Evolutionary conservation across 2,113 vertebrate species (phyloP).

Genomic region (Brachyhypopomus gauderio): DNA sequence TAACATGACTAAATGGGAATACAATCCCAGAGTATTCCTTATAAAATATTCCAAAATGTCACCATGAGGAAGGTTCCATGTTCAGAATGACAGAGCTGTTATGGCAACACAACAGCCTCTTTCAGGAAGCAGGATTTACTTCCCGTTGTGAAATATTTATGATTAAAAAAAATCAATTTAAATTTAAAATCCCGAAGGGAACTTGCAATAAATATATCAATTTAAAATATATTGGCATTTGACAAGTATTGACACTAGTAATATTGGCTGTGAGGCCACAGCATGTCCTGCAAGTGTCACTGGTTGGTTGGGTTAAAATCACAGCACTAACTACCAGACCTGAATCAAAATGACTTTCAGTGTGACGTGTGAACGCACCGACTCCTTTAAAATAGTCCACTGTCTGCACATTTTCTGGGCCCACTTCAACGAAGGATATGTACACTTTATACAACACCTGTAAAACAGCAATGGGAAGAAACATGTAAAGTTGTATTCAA

Average conservation of each 20-base stretch:
- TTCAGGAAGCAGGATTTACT: neutral
- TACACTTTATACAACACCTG: slow-evolving; percentile 96
- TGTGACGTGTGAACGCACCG: slow-evolving; percentile 78
- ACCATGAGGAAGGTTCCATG: neutral
- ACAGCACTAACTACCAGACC: neutral
- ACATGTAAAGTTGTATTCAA: neutral
- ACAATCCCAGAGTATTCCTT: neutral
- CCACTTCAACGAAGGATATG: slow-evolving; percentile 94
- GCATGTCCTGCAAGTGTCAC: neutral
- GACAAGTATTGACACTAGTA: no score
- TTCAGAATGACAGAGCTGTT: neutral
- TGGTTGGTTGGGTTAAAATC: neutral
- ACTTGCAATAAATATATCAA: no score
- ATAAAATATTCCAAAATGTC: neutral
- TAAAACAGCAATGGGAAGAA: slow-evolving; percentile 2
- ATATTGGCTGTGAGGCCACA: neutral
- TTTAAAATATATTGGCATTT: no score
- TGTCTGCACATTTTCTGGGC: slow-evolving; percentile 81
- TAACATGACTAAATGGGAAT: neutral
- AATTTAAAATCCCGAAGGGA: no score
- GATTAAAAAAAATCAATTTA: no score
- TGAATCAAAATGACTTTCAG: no score
- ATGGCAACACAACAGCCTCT: no score
- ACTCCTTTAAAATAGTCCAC: slow-evolving; percentile 93
- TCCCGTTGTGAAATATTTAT: neutral